Evolutionary conservation across 2,797 vertebrate genomes (phyloP).

Genomic region (Ispidina lecontei): DNA sequence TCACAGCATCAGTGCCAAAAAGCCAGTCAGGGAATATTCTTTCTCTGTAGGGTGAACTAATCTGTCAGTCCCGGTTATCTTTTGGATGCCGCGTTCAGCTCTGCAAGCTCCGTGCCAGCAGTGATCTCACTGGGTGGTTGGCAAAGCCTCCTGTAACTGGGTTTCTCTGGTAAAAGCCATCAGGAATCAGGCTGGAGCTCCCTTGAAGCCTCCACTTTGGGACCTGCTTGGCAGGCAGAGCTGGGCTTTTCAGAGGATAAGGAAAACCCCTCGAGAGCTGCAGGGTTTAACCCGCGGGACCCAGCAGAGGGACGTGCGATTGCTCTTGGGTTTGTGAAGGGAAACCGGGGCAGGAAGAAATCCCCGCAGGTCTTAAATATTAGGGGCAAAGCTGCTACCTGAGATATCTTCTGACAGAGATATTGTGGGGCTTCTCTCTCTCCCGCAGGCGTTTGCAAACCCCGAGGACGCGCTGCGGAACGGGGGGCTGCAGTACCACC

Average conservation of each 20-base stretch:
- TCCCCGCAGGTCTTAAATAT: background rate
- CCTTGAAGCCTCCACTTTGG: background rate
- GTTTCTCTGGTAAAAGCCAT: background rate
- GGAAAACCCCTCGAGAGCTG: accelerated
- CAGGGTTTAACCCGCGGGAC: background rate
- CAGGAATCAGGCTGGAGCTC: background rate
- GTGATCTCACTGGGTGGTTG: background rate
- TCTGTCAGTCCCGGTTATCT: background rate
- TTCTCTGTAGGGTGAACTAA: background rate
- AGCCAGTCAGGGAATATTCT: background rate
- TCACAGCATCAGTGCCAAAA: background rate
- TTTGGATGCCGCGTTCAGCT: background rate
- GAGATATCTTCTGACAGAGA: too few species aligned
- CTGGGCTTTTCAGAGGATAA: background rate
- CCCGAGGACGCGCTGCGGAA: slow-evolving; percentile 90
- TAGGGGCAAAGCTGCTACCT: background rate
- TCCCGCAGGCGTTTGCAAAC: slow-evolving; percentile 91
- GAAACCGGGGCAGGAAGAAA: background rate
- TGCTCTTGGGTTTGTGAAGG: background rate
- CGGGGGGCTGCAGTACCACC: slow-evolving; percentile 85
- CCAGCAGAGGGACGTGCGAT: accelerated
- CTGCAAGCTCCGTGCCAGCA: background rate
- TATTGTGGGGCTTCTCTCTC: background rate
- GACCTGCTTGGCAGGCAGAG: background rate
- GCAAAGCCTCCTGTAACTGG: background rate